Evolutionary conservation across 1,140 invertebrate species (phyloP).

Genomic region (Panagrolaimus sp.): DNA sequence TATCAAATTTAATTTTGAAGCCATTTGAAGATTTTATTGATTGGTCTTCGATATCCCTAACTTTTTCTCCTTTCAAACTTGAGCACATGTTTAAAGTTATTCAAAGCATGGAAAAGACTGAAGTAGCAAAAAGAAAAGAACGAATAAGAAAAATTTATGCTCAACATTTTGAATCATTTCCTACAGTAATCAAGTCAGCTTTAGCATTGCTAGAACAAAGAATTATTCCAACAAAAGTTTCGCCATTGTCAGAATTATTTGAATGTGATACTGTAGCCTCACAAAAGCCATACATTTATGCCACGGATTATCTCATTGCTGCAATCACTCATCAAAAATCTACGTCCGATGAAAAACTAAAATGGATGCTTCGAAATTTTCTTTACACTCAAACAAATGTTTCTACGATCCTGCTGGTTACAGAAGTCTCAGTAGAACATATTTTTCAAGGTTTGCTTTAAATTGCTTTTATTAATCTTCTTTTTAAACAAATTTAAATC

Average conservation of each 20-base stretch:
- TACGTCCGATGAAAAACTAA: neutral
- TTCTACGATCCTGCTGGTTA: neutral
- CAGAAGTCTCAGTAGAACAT: neutral
- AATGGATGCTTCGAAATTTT: neutral
- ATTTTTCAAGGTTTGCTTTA: constrained; percentile 1
- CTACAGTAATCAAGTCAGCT: neutral
- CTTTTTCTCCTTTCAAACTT: neutral
- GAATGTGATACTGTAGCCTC: too few relatives aligned
- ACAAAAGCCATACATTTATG: neutral
- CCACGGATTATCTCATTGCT: neutral
- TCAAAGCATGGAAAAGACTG: neutral
- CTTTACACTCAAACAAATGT: constrained; percentile 3
- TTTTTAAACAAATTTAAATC: too few relatives aligned
- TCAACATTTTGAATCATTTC: neutral
- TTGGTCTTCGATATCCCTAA: neutral
- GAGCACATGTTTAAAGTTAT: neutral
- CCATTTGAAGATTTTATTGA: constrained; percentile 6
- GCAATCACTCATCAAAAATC: neutral
- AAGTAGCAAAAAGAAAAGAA: neutral
- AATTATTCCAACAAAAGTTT: neutral
- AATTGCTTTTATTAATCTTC: too few relatives aligned
- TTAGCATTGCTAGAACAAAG: neutral
- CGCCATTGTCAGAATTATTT: too few relatives aligned
- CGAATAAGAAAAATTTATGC: neutral
- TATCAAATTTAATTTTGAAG: neutral